A percentile compares a stretch with the other conserved stretches of the same genome.
Conservation (phyloP, 1,140 invertebrate species). For the Heliconius himera region DNA sequence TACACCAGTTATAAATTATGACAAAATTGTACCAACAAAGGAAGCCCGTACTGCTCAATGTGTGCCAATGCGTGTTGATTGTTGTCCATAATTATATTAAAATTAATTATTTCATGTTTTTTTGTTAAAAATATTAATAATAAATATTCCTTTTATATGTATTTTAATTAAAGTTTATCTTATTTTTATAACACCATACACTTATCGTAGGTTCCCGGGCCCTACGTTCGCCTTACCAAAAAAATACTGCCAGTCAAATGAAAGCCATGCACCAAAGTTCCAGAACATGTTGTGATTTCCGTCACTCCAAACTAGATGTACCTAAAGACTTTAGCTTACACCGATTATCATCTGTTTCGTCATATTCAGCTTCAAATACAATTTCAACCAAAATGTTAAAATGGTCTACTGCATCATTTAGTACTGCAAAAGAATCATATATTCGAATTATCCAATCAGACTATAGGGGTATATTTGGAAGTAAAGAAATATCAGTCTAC, state of each 20-base stretch:
- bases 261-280: background rate
- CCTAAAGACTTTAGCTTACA: background rate
- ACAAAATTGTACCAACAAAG: conserved; percentile 58
- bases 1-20: conserved; percentile 56
- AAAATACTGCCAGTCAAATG: background rate
- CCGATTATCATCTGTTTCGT: background rate
- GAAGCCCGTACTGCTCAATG: conserved; percentile 70
- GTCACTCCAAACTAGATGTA: background rate
- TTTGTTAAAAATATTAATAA: conserved; percentile 25
- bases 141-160: conserved; percentile 19
- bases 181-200: conserved; percentile 6
- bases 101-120: background rate
- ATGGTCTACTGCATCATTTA: conserved; percentile 11
- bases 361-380: conserved; percentile 16
- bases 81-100: conserved; percentile 41
- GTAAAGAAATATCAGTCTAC: conserved; percentile 55
- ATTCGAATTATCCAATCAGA: conserved; percentile 19
- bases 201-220: conserved; percentile 26
- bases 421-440: conserved; percentile 17
- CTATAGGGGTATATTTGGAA: conserved; percentile 45
- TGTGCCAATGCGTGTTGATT: conserved; percentile 46
- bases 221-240: background rate
- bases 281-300: background rate
- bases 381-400: conserved; percentile 2
- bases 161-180: conserved; percentile 22